These are phyloP conservation scores for Syndactyla subalaris DNA, from an alignment of 2,797 vertebrate genomes.

Conservation along the genomic window DNA sequence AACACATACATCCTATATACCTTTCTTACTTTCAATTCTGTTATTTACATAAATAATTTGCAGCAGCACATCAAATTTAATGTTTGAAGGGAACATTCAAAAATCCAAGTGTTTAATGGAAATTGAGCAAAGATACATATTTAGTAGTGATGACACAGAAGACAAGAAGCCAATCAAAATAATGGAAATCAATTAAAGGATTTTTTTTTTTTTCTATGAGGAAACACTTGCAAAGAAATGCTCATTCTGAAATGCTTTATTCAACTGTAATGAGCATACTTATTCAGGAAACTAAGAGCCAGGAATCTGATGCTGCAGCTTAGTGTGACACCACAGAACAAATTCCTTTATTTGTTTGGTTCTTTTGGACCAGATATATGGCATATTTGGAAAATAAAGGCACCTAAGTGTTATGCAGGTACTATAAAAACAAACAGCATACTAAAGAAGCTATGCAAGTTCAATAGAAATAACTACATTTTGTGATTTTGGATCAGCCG, in stretches of 20 bases:
- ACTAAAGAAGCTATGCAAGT: background rate
- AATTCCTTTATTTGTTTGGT: background rate
- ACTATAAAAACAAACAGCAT: background rate
- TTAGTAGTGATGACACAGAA: background rate
- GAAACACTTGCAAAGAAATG: background rate
- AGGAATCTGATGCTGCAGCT: background rate
- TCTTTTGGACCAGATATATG: background rate
- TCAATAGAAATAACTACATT: background rate
- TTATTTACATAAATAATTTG: background rate
- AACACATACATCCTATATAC: background rate
- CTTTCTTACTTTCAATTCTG: background rate
- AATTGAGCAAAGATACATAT: background rate
- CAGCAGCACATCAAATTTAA: background rate
- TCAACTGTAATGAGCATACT: background rate
- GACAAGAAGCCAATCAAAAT: background rate
- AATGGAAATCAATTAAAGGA: background rate
- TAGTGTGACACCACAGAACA: background rate
- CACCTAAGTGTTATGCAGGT: rapidly evolving
- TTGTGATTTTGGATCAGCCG: background rate
- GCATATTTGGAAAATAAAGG: background rate
- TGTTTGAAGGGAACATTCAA: background rate
- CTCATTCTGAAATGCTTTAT: background rate
- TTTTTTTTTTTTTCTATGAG: background rate
- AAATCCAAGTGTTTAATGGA: background rate
- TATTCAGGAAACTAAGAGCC: background rate